Base-by-base conservation (phyloP, 2,797 vertebrate species). In the Clarias laeviceps region DNA sequence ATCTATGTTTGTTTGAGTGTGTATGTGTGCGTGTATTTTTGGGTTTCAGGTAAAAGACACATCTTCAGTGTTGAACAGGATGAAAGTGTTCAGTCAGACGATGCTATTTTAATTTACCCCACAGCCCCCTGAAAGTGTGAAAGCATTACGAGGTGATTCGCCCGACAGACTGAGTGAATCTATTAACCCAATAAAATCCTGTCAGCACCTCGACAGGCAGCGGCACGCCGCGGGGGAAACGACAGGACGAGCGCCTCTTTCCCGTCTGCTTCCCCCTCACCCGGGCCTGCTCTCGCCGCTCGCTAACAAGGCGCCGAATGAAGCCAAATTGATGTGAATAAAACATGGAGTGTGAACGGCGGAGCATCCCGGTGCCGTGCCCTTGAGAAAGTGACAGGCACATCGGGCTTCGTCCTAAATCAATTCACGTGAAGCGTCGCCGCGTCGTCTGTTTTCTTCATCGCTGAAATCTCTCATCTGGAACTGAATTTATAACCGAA, bases 401-500 rank as follows among this genome's bases (percentile, higher is more conserved):
- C 34, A 17, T 70, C 32, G 22, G 88, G 89, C 17, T 81, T 68
- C 87, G 87, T 88, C 90, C 92, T 92, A 94, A 95, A 95, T 95
- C 92, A 94, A 92, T 95, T 94, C 88, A 90, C 94, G 94, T 94
- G 92, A 93, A 94, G 89, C 91, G 93, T 92, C 93, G 90, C 91
- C 80, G 85, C 90, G 18, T 37, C 29, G 54, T 12, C 29, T 22
- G 61, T 90, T 89, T 90, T 85, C 92, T 91, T 86, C 87, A 20
- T 32, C 73, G 9, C 93, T 93, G 93, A 96, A 96, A 94, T 94
- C 95, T 96, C 92, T 20, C 92, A 91, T 93, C 95, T 93, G 95
- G 96, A 98, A 98, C 97, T 97, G 97, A 98, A 98, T 98, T 98
- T 96, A 97, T 97, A 98, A 98, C 96, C 96, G 95, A 96, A 93